Percentiles rank a stretch among this genome's conserved stretches.
Evolutionary conservation across 2,113 vertebrate genomes (phyloP).

Genomic region (Scalopus aquaticus): DNA sequence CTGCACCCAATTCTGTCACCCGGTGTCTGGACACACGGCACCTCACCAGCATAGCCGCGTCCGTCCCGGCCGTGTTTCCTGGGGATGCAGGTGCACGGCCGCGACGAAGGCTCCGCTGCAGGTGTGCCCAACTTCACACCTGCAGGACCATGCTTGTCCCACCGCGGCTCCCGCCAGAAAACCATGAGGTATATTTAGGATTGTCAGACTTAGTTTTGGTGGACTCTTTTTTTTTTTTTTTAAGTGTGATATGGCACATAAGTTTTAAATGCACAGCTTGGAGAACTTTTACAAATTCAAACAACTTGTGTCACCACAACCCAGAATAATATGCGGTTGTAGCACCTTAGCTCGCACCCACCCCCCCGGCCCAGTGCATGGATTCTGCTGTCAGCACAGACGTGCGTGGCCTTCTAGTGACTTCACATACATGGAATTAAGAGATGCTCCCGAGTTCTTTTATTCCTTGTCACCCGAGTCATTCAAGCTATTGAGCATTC

Average conservation of each 20-base stretch:
- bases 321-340: not conserved
- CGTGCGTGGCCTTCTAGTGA: not conserved
- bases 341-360: not conserved
- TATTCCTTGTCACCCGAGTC: rapidly evolving
- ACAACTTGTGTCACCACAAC: not conserved
- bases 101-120: not conserved
- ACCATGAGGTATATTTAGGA: not conserved
- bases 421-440: not conserved
- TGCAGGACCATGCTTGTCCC: not conserved
- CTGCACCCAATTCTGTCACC: no score
- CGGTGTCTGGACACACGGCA: no score
- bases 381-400: not conserved
- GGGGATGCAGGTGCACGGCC: not conserved
- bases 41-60: no score
- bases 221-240: not conserved
- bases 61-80: not conserved
- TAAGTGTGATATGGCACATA: not conserved
- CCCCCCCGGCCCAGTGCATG: not conserved
- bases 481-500: rapidly evolving
- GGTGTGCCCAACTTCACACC: not conserved
- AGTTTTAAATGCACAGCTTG: not conserved
- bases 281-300: not conserved
- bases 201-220: not conserved
- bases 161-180: not conserved
- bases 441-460: not conserved